Conservation (phyloP, 64 coral and sea anemone species). For the Cladopsammia gracilis region DNA sequence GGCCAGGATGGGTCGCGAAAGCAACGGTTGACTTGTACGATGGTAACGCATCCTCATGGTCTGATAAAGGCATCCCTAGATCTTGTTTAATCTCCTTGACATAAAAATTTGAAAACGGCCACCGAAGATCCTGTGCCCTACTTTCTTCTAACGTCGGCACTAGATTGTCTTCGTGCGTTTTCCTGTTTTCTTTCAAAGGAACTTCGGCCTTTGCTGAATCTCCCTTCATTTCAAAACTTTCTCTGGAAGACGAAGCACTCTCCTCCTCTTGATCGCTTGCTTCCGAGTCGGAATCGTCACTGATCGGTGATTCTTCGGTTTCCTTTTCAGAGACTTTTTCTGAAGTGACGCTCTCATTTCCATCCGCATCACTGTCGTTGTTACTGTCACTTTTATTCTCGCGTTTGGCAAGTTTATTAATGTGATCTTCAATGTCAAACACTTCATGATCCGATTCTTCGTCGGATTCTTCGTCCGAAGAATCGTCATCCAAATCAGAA, state of each 20-base stretch:
- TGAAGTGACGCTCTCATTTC: not conserved
- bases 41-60: constrained; percentile 10
- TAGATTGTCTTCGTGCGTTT: not conserved
- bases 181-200: too few species aligned
- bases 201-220: too few species aligned
- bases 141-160: constrained; percentile 35
- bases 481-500: not conserved
- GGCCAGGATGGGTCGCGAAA: constrained; percentile 74
- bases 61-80: not conserved
- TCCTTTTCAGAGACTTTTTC: constrained; percentile 13
- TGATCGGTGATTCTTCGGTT: not conserved
- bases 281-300: not conserved
- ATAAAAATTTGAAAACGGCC: constrained; percentile 89
- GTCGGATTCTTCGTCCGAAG: constrained; percentile 5
- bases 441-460: constrained; percentile 1
- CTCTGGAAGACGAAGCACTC: too few species aligned
- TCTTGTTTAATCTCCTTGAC: constrained; percentile 74
- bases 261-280: too few species aligned
- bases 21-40: constrained; percentile 73
- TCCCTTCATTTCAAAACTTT: too few species aligned
- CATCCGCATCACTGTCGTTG: not conserved
- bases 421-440: constrained; percentile 61
- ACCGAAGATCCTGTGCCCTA: constrained; percentile 67
- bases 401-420: constrained; percentile 16
- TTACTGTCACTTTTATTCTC: not conserved